Conservation (phyloP, 2,888 invertebrate genomes). For the Pegoplata infirma region DNA sequence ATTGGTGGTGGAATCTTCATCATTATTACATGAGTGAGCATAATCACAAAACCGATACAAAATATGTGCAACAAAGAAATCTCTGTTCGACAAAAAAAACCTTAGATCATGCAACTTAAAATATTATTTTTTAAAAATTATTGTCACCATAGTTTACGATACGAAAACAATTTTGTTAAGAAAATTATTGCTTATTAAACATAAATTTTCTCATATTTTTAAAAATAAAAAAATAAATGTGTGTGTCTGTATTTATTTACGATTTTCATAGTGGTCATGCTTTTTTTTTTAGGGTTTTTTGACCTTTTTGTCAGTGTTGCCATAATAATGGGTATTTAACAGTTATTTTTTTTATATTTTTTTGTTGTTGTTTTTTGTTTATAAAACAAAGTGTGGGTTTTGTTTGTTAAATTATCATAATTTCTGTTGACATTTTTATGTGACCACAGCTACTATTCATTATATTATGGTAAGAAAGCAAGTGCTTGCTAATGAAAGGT, state of each 20-base stretch:
- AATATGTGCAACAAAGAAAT: background rate
- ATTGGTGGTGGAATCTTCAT: no score
- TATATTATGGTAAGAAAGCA: slow-evolving; percentile 1
- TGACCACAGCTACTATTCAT: background rate
- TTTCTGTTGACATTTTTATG: slow-evolving; percentile 50
- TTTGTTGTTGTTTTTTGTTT: background rate
- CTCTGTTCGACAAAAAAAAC: background rate
- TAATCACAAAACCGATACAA: background rate
- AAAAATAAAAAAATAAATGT: no score
- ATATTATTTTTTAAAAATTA: background rate
- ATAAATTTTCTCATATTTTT: slow-evolving; percentile 5
- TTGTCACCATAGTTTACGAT: background rate
- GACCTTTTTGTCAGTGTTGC: slow-evolving; percentile 12
- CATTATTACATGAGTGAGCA: slow-evolving; percentile 1
- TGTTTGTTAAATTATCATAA: slow-evolving; percentile 45
- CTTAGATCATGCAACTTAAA: background rate
- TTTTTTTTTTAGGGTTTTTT: slow-evolving; percentile 37
- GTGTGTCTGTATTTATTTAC: background rate
- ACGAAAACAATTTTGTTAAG: background rate
- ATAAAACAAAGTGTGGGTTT: slow-evolving; percentile 14
- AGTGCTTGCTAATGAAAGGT: slow-evolving; percentile 13
- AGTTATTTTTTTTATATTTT: slow-evolving; percentile 8
- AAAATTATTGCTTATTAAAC: slow-evolving; percentile 24
- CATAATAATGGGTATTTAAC: slow-evolving; percentile 22
- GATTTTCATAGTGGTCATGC: background rate